A percentile compares a stretch with the other conserved stretches of the same genome.
Conservation (phyloP, 1,140 invertebrate genomes). For the Lutraria rhynchaena region DNA sequence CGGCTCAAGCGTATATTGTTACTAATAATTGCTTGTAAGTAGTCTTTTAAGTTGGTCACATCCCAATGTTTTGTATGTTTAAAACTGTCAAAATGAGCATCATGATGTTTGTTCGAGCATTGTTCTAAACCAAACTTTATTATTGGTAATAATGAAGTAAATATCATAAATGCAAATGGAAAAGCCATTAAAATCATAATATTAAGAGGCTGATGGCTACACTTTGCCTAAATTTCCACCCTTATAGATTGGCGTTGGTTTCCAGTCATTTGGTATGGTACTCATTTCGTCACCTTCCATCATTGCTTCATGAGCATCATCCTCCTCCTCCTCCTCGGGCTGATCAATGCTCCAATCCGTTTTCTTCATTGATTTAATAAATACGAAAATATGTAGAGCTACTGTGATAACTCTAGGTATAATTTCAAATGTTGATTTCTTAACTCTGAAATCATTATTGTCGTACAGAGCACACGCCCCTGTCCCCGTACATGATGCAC, state of each 20-base stretch:
- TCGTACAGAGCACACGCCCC: conserved; percentile 61
- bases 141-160: no score
- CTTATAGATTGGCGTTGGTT: conserved; percentile 36
- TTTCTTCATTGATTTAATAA: conserved; percentile 28
- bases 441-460: conserved; percentile 47
- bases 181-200: no score
- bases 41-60: no score
- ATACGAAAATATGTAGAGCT: conserved; percentile 20
- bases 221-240: background rate
- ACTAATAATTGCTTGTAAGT: no score
- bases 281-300: conserved; percentile 18
- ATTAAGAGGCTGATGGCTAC: no score
- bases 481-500: conserved; percentile 46
- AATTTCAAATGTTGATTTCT: conserved; percentile 33
- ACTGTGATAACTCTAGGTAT: conserved; percentile 34
- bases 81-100: no score
- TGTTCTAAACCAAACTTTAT: no score
- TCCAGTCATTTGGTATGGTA: conserved; percentile 25
- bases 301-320: conserved; percentile 26
- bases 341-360: conserved; percentile 42
- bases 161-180: no score
- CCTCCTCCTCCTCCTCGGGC: background rate
- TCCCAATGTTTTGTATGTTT: no score
- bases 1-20: no score
- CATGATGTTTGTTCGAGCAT: no score